Conservation (phyloP, 2,113 vertebrate genomes). For the Etheostoma spectabile region DNA sequence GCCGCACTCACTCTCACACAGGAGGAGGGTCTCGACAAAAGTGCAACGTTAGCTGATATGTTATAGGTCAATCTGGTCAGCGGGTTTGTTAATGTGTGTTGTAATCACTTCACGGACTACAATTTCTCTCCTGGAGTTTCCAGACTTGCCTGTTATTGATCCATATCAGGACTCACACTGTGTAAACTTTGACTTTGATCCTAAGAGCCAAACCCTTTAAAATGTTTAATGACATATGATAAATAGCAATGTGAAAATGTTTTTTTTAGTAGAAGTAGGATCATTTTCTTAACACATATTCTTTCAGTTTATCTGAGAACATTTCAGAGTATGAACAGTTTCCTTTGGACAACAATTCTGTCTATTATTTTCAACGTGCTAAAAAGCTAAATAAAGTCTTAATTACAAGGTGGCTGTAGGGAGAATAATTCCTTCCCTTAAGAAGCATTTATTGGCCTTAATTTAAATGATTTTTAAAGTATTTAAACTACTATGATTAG, state of each 20-base stretch:
- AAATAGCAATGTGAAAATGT: too few relatives aligned
- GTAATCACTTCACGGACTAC: constrained; percentile 20
- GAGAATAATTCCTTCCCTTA: background rate
- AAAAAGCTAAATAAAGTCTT: background rate
- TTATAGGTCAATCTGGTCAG: background rate
- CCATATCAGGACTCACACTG: constrained; percentile 4
- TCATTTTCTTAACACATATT: too few relatives aligned
- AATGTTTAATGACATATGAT: background rate
- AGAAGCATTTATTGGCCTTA: background rate
- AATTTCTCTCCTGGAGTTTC: constrained; percentile 42
- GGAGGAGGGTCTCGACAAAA: background rate
- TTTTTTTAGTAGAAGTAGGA: too few relatives aligned
- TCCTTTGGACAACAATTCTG: too few relatives aligned
- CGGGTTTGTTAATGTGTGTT: constrained; percentile 7
- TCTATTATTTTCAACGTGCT: too few relatives aligned
- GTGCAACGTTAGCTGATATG: background rate
- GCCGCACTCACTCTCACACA: background rate
- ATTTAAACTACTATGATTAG: background rate
- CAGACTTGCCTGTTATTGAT: constrained; percentile 46
- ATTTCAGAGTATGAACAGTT: too few relatives aligned
- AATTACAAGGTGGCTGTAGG: background rate
- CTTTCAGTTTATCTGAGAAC: too few relatives aligned
- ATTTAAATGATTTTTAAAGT: background rate
- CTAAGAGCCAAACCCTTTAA: background rate
- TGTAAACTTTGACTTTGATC: constrained; percentile 20